These are phyloP conservation scores for Lontra canadensis DNA, from an alignment of 2,113 vertebrate genomes.

Conservation along the genomic window DNA sequence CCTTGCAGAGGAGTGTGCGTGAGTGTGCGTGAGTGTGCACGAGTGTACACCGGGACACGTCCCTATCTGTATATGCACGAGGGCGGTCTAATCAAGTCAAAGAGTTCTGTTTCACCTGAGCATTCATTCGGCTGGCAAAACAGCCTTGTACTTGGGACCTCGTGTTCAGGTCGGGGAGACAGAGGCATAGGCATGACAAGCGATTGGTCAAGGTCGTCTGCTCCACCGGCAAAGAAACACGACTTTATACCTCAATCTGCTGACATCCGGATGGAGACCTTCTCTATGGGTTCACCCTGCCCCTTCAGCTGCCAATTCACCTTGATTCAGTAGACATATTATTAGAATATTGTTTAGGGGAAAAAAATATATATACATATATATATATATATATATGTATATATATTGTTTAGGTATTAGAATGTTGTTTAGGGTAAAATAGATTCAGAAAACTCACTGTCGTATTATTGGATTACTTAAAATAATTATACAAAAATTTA, in stretches of 20 bases:
- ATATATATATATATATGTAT: too few relatives aligned
- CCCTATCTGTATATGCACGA: accelerated
- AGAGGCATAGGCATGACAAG: not conserved
- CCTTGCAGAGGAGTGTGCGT: accelerated
- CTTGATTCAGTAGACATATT: not conserved
- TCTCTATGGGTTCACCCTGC: not conserved
- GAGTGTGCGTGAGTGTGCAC: too few relatives aligned
- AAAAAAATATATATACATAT: not conserved
- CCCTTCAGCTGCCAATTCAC: accelerated
- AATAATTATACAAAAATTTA: not conserved
- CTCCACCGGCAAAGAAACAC: accelerated
- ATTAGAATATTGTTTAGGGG: not conserved
- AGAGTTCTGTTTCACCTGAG: not conserved
- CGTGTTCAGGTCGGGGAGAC: not conserved
- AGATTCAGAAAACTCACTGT: not conserved
- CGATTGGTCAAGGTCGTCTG: accelerated
- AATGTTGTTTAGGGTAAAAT: not conserved
- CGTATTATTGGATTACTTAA: not conserved
- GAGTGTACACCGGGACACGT: too few relatives aligned
- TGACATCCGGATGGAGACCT: too few relatives aligned
- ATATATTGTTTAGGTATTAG: too few relatives aligned
- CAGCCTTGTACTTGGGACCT: not conserved
- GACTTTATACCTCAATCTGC: not conserved
- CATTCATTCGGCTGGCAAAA: too few relatives aligned
- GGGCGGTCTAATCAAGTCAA: not conserved